phyloP scores from a whole-genome alignment of 1,140 invertebrate genomes.

The Ceratitis capitata region DNA sequence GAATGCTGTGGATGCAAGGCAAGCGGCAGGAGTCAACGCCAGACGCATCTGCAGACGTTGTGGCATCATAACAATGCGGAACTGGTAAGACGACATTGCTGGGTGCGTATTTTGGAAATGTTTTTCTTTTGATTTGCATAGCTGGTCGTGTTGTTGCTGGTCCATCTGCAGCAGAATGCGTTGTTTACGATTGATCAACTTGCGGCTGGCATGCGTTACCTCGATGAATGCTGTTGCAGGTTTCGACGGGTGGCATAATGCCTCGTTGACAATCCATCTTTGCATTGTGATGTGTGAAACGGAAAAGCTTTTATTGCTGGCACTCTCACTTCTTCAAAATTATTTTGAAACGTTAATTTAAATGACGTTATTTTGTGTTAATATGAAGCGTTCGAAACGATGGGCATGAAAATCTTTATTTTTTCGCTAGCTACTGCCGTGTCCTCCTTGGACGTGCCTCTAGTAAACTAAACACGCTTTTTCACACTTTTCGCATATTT shows the following conservation, averaged over 20 bases:
- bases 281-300: background rate
- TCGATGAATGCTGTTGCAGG: background rate
- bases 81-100: background rate
- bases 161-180: background rate
- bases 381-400: background rate
- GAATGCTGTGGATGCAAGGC: background rate
- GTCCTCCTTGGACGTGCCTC: background rate
- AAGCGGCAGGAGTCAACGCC: background rate
- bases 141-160: background rate
- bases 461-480: conserved; percentile 58
- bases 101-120: background rate
- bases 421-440: background rate
- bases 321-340: background rate
- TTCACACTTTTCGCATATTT: conserved; percentile 59
- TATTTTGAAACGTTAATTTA: background rate
- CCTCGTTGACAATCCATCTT: background rate
- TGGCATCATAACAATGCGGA: conserved; percentile 33
- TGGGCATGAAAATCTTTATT: background rate
- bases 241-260: background rate
- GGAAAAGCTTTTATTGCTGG: background rate
- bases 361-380: background rate
- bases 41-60: background rate
- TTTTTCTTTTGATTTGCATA: background rate
- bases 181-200: background rate
- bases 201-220: background rate